Conservation (phyloP, 2,797 vertebrate species). For the Lepus townsendii region DNA sequence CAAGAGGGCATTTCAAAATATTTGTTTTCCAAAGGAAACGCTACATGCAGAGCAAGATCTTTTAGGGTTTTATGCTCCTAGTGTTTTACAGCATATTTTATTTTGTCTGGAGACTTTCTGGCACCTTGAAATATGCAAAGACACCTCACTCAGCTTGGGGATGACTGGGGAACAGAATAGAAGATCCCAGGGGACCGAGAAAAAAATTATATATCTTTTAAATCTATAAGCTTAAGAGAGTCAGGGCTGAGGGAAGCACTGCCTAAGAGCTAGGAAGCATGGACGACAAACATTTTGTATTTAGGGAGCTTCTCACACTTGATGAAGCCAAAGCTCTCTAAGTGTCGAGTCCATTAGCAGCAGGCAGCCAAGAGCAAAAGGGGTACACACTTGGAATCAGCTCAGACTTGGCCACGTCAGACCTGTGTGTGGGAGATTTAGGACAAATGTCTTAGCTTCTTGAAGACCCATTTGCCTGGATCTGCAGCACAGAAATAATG, state of each 20-base stretch:
- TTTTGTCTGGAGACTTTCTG: conserved; percentile 82
- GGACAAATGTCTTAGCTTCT: not conserved
- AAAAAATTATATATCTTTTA: conserved; percentile 49
- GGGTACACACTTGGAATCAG: not conserved
- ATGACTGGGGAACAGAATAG: not conserved
- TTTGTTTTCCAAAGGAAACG: conserved; percentile 78
- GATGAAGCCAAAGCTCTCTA: conserved; percentile 29
- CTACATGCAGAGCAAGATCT: conserved; percentile 53
- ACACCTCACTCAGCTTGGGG: conserved; percentile 58
- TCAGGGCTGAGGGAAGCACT: not conserved
- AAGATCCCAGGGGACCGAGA: conserved; percentile 65
- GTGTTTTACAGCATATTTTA: conserved; percentile 73
- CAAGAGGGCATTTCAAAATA: conserved; percentile 75
- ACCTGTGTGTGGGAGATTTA: not conserved
- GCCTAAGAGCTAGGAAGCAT: conserved; percentile 38
- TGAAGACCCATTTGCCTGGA: not conserved
- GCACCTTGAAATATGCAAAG: conserved; percentile 70
- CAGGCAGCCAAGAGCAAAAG: not conserved
- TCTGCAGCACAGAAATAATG: not conserved
- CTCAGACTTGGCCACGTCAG: not conserved
- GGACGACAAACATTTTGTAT: conserved; percentile 64
- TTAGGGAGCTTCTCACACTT: conserved; percentile 59
- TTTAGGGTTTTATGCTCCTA: conserved; percentile 65
- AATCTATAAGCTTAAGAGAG: conserved; percentile 41
- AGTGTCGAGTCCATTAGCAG: not conserved